These are phyloP conservation scores for Suricata suricatta DNA, from an alignment of 2,113 vertebrate species.

Conservation along the genomic window DNA sequence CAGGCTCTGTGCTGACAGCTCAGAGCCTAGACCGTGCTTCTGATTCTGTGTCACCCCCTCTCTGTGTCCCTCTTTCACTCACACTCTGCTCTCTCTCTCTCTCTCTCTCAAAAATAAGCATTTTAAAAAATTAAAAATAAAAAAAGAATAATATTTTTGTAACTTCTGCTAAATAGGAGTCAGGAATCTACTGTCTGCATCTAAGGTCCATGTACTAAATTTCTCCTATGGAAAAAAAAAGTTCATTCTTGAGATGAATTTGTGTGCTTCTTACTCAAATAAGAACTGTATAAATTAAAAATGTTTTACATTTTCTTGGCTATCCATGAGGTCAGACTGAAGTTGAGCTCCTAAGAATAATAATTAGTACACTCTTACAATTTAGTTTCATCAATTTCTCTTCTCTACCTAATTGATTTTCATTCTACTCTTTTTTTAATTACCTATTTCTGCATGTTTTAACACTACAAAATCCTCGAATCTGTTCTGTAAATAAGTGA, in stretches of 20 bases:
- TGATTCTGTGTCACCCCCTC: too few relatives aligned
- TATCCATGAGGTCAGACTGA: neutral
- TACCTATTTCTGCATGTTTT: neutral
- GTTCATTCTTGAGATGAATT: neutral
- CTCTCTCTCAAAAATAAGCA: too few relatives aligned
- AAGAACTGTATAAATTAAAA: neutral
- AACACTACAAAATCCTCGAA: neutral
- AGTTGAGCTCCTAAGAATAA: neutral
- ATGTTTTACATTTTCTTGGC: neutral
- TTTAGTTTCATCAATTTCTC: neutral
- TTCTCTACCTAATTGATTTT: neutral
- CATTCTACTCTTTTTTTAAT: neutral
- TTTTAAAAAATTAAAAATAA: too few relatives aligned
- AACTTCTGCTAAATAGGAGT: neutral
- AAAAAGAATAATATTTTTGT: neutral
- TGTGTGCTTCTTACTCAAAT: neutral
- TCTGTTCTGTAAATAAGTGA: neutral
- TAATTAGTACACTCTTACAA: neutral
- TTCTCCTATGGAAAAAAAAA: neutral
- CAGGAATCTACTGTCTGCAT: neutral
- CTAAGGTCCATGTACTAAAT: neutral
- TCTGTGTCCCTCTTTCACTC: too few relatives aligned
- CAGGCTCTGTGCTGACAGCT: too few relatives aligned
- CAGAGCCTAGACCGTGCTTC: too few relatives aligned
- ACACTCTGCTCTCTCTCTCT: too few relatives aligned